These are phyloP conservation scores for Heterodera schachtii DNA, from an alignment of 1,140 invertebrate genomes.

Conservation along the genomic window DNA sequence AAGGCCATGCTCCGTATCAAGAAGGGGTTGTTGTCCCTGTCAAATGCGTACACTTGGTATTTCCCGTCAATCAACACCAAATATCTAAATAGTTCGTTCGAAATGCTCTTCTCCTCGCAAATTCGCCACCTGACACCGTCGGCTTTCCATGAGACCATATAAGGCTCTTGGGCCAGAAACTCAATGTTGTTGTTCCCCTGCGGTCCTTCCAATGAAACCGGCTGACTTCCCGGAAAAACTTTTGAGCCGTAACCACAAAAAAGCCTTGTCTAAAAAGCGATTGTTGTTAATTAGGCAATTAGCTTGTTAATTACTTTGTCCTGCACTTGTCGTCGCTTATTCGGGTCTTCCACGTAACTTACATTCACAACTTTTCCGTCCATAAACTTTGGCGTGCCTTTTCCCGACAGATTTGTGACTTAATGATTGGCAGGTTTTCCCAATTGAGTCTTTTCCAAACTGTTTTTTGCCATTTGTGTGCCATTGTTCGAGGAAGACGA, in stretches of 20 bases:
- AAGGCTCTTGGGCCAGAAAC: slow-evolving; percentile 78
- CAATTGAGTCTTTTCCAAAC: not conserved
- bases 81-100: slow-evolving; percentile 73
- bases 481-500: not conserved
- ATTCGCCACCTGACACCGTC: slow-evolving; percentile 82
- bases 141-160: slow-evolving; percentile 97
- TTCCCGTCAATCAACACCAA: slow-evolving; percentile 90
- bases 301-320: slow-evolving; percentile 18
- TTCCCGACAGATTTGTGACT: not conserved
- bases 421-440: not conserved
- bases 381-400: slow-evolving; percentile 55
- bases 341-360: slow-evolving; percentile 56
- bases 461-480: not conserved
- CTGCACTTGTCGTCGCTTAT: slow-evolving; percentile 37
- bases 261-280: not conserved
- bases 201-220: slow-evolving; percentile 82
- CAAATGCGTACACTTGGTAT: slow-evolving; percentile 86
- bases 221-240: slow-evolving; percentile 65
- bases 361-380: slow-evolving; percentile 67
- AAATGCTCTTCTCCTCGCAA: not conserved
- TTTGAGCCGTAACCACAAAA: slow-evolving; percentile 11
- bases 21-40: slow-evolving; percentile 93
- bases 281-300: not conserved
- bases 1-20: slow-evolving; percentile 80
- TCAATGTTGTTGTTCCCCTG: slow-evolving; percentile 77